Evolutionary conservation across 1,140 invertebrate genomes (phyloP), one percentile per base, ranked within the genome.

Genomic region (Zaprionus tsacasi): DNA sequence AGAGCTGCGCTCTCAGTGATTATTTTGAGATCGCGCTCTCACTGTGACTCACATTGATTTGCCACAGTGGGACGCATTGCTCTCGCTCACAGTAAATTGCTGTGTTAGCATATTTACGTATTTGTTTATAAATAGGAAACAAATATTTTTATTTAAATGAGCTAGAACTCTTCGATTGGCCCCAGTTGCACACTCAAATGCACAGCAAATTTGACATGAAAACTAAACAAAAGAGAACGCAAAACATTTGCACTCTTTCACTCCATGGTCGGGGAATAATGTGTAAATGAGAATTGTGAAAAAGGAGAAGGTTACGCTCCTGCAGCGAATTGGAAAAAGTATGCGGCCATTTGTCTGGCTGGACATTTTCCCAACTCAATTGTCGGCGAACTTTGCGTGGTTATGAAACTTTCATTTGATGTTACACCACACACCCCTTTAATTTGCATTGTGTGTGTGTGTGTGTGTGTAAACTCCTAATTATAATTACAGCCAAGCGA

Each of bases 201-300:
- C 70, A 74, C 83, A 88, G 50, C 74, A 88, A 78, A 87, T 87
- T 57, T 61, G 50, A 65, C 56, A 66, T 30, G 27, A 30, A 73
- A 82, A 78, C 71, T 72, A 78, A 82, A 72, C 55, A 86, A 87
- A 3, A n/a, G 6, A 3, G n/a, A 45, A 15, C 73, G 79, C 80
- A 83, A 72, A 87, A 75, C 73, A 87, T 78, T 73, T 72, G 60
- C 83, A 87, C 79, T 87, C 79, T 74, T 69, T 60, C 65, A 5
- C n/a, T 57, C 38, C 72, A 64, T 58, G 59, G 54, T 55, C 40
- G 55, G 35, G 13, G 12, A 58, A 57, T 7, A 58, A 30, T 13
- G 52, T 50, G 17, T 50, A 50, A 25, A 13, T n/a, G 40, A 38
- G 50, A 17, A 71, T 27, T n/a, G 35, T 21, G 10, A 30, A 13